Evolutionary conservation across 2,113 vertebrate genomes (phyloP).

Genomic region (Larimichthys crocea): DNA sequence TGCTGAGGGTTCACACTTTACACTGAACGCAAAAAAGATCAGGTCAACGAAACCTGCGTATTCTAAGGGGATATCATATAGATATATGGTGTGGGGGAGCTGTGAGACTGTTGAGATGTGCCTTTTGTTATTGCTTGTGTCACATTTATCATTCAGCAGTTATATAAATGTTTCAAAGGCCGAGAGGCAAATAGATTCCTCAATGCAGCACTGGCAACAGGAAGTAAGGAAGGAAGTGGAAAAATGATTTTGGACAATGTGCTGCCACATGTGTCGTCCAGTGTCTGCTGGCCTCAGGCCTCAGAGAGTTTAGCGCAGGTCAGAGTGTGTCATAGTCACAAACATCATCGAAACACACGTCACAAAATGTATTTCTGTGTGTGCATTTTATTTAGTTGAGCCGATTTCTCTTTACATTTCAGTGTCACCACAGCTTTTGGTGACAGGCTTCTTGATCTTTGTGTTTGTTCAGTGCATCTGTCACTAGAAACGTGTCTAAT

Average conservation of each 20-base stretch:
- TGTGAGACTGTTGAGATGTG: no score
- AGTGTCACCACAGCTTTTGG: neutral
- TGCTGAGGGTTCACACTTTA: neutral
- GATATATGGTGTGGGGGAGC: no score
- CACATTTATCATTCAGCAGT: neutral
- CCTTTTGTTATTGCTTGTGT: neutral
- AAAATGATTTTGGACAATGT: slow-evolving; percentile 38
- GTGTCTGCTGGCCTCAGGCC: neutral
- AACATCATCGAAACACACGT: neutral
- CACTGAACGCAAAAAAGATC: no score
- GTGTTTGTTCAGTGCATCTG: neutral
- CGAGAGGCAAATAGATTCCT: slow-evolving; percentile 7
- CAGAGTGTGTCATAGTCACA: neutral
- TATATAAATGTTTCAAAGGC: slow-evolving; percentile 12
- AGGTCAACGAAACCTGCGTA: neutral
- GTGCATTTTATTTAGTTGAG: neutral
- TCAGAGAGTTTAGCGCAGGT: neutral
- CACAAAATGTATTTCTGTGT: neutral
- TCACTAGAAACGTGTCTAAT: neutral
- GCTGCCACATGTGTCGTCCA: slow-evolving; percentile 50
- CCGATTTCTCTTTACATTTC: neutral
- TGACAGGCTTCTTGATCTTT: neutral
- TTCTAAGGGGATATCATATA: no score
- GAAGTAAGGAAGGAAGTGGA: slow-evolving; percentile 29
- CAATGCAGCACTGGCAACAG: slow-evolving; percentile 18